Conservation (phyloP, 2,113 vertebrate species). For the Sphyrna mokarran region DNA sequence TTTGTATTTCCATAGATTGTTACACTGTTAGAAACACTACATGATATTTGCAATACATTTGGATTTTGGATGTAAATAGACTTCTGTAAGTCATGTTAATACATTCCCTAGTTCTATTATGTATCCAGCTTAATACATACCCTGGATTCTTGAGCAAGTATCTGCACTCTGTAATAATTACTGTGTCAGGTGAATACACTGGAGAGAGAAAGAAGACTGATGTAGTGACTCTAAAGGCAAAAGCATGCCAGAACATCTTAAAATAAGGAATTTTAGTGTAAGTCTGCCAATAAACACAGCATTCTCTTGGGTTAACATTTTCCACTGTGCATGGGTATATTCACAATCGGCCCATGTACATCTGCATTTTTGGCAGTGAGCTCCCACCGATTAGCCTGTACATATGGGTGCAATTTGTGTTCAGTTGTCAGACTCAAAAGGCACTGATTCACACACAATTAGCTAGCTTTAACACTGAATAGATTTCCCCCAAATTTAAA, state of each 20-base stretch:
- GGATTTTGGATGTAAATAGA: neutral
- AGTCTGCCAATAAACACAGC: slow-evolving; percentile 26
- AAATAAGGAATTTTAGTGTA: slow-evolving; percentile 29
- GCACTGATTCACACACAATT: slow-evolving; percentile 24
- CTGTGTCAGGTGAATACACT: slow-evolving; percentile 24
- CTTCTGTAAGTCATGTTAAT: neutral
- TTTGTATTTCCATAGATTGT: neutral
- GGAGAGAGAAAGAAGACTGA: slow-evolving; percentile 1
- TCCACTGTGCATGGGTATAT: slow-evolving; percentile 32
- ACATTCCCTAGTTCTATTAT: neutral
- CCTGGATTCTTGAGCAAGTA: slow-evolving; percentile 23
- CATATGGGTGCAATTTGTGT: slow-evolving; percentile 33
- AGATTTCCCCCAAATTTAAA: neutral
- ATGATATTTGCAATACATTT: neutral
- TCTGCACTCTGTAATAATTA: slow-evolving; percentile 26
- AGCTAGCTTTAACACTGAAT: neutral
- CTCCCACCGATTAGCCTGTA: slow-evolving; percentile 23
- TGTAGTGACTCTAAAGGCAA: slow-evolving; percentile 25
- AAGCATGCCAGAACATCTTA: slow-evolving; percentile 9
- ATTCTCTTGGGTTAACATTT: slow-evolving; percentile 21
- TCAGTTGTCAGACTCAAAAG: slow-evolving; percentile 25
- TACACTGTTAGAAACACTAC: neutral
- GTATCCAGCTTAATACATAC: neutral
- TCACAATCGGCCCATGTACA: slow-evolving; percentile 10
- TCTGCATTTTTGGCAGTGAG: slow-evolving; percentile 26